Evolutionary conservation across 2,888 invertebrate genomes (phyloP).

Genomic region (Limnephilus auricula): DNA sequence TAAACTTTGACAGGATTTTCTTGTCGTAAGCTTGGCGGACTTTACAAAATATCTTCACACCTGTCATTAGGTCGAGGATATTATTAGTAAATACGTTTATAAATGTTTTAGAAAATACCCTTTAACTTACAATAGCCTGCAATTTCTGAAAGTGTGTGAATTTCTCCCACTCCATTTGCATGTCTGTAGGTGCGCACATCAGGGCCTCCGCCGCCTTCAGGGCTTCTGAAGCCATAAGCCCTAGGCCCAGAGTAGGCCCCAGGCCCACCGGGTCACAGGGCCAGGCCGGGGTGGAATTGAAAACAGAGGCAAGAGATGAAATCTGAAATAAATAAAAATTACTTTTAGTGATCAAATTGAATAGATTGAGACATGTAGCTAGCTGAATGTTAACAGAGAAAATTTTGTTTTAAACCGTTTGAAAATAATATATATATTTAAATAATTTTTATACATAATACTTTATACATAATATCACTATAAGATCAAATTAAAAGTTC

Average conservation of each 20-base stretch:
- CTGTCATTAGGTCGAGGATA: not conserved
- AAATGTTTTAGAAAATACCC: not conserved
- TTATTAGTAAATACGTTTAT: not conserved
- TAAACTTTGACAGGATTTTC: not conserved
- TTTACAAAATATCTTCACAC: not conserved
- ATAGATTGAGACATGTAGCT: too few relatives aligned
- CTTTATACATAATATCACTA: too few relatives aligned
- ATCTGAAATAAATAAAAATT: conserved; percentile 69
- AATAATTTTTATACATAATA: too few relatives aligned
- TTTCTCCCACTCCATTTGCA: conserved; percentile 75
- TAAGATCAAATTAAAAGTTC: too few relatives aligned
- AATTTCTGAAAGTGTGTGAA: conserved; percentile 68
- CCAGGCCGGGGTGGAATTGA: conserved; percentile 74
- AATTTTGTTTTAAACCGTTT: too few relatives aligned
- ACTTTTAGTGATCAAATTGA: not conserved
- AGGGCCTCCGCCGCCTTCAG: conserved; percentile 74
- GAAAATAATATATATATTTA: too few relatives aligned
- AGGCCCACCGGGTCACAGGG: conserved; percentile 75
- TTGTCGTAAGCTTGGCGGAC: not conserved
- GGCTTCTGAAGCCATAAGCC: conserved; percentile 70
- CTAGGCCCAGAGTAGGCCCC: conserved; percentile 70
- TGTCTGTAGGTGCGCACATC: conserved; percentile 72
- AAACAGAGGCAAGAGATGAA: conserved; percentile 72
- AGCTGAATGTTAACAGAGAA: too few relatives aligned
- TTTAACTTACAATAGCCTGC: conserved; percentile 67